Evolutionary conservation across 2,797 vertebrate species (phyloP), one percentile per base, ranked within the genome.

Genomic region (Sebastes oblongus): DNA sequence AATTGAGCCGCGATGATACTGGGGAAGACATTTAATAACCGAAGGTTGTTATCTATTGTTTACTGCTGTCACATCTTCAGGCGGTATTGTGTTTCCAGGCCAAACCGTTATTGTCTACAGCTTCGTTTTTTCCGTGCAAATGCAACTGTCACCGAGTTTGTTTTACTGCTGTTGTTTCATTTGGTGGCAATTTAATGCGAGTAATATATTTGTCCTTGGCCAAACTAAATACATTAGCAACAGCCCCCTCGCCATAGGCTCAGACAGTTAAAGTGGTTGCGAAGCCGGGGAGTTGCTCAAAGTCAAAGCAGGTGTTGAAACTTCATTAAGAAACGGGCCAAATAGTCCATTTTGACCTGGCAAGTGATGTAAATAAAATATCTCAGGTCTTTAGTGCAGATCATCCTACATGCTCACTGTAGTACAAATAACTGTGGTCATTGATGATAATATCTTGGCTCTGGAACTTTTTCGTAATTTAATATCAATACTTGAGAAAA

Each of bases 191-290:
- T 87, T 90, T 88, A 87, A 86, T 86, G 62, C 11, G 1, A 86
- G 81, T 85, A 78, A 90, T 87, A 78, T 81, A 84, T 88, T 84
- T 78, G 78, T 88, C 86, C 87, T 87, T 82, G 77, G 84, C 74
- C 77, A 85, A 77, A 77, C 75, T 80, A 83, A 91, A 86, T 79
- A 81, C 67, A 84, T 89, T 89, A 90, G 75, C 75, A 73, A n/a
- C 56, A 27, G 84, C 71, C 75, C 80, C 80, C 80, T 86, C 12
- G 13, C 76, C 69, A 83, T 77, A 69, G 81, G 82, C 71, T 78
- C 66, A 67, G 54, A 72, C 67, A 69, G 72, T 77, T 79, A 50
- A 83, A 83, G 81, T 59, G 75, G 79, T 59, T 85, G 34, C 50
- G 67, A 79, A 72, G 85, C 32, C 58, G 7, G 39, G 77, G 73